Evolutionary conservation across 2,113 vertebrate genomes (phyloP).

Genomic region (Oreochromis niloticus): DNA sequence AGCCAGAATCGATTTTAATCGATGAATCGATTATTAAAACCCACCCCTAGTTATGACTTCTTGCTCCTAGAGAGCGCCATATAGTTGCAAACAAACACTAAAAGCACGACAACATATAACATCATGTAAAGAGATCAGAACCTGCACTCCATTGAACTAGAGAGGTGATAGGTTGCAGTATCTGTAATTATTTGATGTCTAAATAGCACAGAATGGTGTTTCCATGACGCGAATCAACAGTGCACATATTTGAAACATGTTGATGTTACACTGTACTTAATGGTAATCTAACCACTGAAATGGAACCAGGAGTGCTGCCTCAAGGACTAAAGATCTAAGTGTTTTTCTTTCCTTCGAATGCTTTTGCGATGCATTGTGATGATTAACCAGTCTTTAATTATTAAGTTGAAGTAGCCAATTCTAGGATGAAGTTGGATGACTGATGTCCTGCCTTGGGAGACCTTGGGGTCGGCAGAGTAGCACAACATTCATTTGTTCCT

Average conservation of each 20-base stretch:
- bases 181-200: constrained; percentile 35
- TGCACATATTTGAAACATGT: constrained; percentile 58
- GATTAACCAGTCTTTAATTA: constrained; percentile 94
- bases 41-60: constrained; percentile 13
- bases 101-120: constrained; percentile 60
- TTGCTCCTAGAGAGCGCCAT: constrained; percentile 38
- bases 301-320: constrained; percentile 54
- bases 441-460: constrained; percentile 81
- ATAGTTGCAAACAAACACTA: constrained; percentile 57
- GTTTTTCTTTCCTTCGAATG: constrained; percentile 93
- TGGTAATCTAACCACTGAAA: constrained; percentile 79
- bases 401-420: constrained; percentile 87
- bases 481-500: constrained; percentile 96
- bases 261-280: constrained; percentile 50
- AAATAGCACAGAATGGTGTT: constrained; percentile 45
- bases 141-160: constrained; percentile 41
- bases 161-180: constrained; percentile 20
- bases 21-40: too few species aligned
- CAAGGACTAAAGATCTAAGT: constrained; percentile 3
- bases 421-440: constrained; percentile 81
- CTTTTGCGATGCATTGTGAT: constrained; percentile 98
- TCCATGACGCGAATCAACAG: constrained; percentile 43
- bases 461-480: constrained; percentile 82
- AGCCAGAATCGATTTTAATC: too few species aligned
- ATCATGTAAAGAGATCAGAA: constrained; percentile 42